phyloP scores from a whole-genome alignment of 2,888 invertebrate genomes.

The Ornithoptera priamus region DNA sequence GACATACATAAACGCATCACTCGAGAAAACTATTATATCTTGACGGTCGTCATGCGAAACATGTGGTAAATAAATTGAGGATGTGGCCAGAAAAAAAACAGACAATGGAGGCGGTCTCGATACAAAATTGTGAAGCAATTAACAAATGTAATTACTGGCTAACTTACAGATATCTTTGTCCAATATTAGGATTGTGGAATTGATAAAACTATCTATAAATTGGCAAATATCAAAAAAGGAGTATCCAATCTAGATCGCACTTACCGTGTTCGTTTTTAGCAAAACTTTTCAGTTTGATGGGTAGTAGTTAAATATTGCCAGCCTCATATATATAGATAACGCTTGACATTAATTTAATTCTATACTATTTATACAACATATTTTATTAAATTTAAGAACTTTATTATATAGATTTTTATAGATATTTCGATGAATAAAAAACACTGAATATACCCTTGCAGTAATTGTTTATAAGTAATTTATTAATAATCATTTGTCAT shows the following conservation, averaged over 20 bases:
- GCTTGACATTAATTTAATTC: neutral
- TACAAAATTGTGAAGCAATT: constrained; percentile 6
- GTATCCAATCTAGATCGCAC: neutral
- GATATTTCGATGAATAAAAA: no score
- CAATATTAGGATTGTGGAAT: neutral
- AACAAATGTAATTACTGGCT: neutral
- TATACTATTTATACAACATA: neutral
- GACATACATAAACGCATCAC: constrained; percentile 56
- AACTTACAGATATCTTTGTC: neutral
- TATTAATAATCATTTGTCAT: no score
- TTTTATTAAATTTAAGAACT: no score
- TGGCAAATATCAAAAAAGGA: neutral
- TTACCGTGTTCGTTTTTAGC: constrained; percentile 23
- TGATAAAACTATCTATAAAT: neutral
- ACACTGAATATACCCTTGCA: no score
- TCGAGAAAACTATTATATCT: constrained; percentile 56
- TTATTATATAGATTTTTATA: no score
- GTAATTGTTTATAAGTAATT: no score
- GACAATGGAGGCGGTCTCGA: constrained; percentile 60
- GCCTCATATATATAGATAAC: neutral
- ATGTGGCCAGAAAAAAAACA: constrained; percentile 76
- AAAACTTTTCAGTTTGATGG: constrained; percentile 19
- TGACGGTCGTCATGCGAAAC: constrained; percentile 71
- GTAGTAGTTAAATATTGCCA: neutral
- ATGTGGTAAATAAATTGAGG: constrained; percentile 76